These are phyloP conservation scores for Plagiodera versicolora DNA, from an alignment of 2,888 invertebrate genomes.

Conservation along the genomic window DNA sequence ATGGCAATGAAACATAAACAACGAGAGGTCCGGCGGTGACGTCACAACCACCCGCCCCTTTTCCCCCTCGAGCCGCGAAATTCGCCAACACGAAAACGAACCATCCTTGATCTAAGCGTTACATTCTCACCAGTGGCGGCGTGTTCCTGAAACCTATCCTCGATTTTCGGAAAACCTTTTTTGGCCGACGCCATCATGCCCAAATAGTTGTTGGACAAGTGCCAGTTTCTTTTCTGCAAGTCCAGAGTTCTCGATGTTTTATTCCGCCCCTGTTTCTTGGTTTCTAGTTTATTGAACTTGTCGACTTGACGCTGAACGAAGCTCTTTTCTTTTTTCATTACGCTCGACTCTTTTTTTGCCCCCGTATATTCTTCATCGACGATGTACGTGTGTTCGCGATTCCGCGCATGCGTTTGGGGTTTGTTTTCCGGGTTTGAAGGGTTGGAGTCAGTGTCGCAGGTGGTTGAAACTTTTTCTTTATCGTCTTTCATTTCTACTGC, in stretches of 20 bases:
- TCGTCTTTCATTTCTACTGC: background rate
- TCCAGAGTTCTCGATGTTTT: background rate
- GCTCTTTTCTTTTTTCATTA: constrained; percentile 21
- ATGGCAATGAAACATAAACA: no score
- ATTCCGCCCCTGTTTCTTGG: background rate
- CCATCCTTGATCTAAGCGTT: no score
- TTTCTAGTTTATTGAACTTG: constrained; percentile 21
- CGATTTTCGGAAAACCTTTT: constrained; percentile 21
- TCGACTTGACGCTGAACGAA: constrained; percentile 28
- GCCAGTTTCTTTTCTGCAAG: constrained; percentile 13
- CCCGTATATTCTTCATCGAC: constrained; percentile 4
- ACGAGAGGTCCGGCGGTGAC: no score
- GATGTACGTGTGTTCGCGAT: constrained; percentile 15
- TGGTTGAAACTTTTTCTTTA: constrained; percentile 1
- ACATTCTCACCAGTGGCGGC: constrained; percentile 20
- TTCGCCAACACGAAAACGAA: no score
- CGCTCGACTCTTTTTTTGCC: background rate
- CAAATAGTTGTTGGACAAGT: constrained; percentile 21
- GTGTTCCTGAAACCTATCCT: background rate
- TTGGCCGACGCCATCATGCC: constrained; percentile 24
- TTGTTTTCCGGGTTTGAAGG: background rate
- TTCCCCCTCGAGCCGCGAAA: no score
- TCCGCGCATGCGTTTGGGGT: constrained; percentile 7
- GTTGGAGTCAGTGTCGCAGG: background rate
- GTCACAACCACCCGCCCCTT: no score